Conservation (phyloP, 2,888 invertebrate species). For the Drosophila yooni region DNA sequence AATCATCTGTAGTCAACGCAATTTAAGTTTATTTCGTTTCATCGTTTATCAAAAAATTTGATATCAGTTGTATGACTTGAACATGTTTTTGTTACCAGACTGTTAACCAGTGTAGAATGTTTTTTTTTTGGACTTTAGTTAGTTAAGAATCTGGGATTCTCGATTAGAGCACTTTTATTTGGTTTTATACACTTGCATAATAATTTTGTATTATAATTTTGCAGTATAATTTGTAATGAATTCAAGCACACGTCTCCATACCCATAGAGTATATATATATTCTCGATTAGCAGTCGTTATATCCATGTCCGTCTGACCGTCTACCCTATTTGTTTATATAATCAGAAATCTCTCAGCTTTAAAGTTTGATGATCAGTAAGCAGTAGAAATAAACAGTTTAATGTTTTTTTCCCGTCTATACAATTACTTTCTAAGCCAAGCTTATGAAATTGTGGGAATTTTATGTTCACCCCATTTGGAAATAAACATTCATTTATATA, state of each 20-base stretch:
- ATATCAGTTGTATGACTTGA: accelerated
- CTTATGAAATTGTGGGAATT: accelerated
- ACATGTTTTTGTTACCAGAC: background rate
- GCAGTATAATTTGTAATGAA: accelerated
- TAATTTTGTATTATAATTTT: background rate
- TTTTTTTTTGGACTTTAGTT: too few species aligned
- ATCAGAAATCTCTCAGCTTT: background rate
- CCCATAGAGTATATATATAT: background rate
- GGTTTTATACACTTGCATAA: background rate
- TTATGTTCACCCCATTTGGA: too few species aligned
- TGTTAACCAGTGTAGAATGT: too few species aligned
- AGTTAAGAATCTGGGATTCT: background rate
- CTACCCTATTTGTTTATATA: background rate
- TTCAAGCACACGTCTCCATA: too few species aligned
- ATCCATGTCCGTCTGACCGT: background rate
- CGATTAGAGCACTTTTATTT: background rate
- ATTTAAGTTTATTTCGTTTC: background rate
- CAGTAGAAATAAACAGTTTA: background rate
- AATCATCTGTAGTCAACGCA: background rate
- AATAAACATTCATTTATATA: background rate
- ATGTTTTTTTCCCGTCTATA: too few species aligned
- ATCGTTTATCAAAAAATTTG: accelerated
- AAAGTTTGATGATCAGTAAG: background rate
- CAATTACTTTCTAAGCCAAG: too few species aligned
- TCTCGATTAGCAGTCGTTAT: background rate